A percentile compares a stretch with the other conserved stretches of the same genome.
Evolutionary conservation across 2,888 invertebrate genomes (phyloP).

Genomic region (Nesidiocoris tenuis): DNA sequence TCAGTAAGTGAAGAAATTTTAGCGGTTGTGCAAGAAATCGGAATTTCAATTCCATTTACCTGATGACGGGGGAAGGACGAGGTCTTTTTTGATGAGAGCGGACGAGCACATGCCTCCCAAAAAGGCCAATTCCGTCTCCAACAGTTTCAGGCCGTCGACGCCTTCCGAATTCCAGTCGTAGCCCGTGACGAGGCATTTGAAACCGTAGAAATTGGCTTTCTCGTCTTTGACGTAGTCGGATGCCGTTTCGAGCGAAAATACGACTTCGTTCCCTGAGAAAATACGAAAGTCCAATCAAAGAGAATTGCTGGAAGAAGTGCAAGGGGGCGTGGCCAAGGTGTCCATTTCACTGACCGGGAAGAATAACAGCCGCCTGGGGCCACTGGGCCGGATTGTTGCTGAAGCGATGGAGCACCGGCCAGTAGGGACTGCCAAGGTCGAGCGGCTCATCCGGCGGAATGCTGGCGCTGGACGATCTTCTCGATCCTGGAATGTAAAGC

Average conservation of each 20-base stretch:
- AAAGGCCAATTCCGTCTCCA: slow-evolving; percentile 88
- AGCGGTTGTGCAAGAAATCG: not conserved
- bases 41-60: too few species aligned
- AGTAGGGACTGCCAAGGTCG: slow-evolving; percentile 55
- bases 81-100: slow-evolving; percentile 80
- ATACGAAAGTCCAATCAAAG: slow-evolving; percentile 7
- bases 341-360: slow-evolving; percentile 64
- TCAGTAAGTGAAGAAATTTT: not conserved
- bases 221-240: slow-evolving; percentile 92
- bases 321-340: too few species aligned
- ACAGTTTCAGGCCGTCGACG: slow-evolving; percentile 64
- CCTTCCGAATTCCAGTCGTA: slow-evolving; percentile 71
- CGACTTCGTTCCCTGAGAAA: slow-evolving; percentile 83
- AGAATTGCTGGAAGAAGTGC: slow-evolving; percentile 1
- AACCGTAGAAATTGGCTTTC: slow-evolving; percentile 74
- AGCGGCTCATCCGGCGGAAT: slow-evolving; percentile 29
- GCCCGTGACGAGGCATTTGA: slow-evolving; percentile 77
- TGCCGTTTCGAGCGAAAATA: slow-evolving; percentile 93
- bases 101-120: slow-evolving; percentile 89
- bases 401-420: slow-evolving; percentile 67
- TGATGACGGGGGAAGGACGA: slow-evolving; percentile 65
- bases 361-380: slow-evolving; percentile 80
- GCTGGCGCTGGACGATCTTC: not conserved
- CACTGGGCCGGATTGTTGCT: slow-evolving; percentile 67
- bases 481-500: slow-evolving; percentile 62